A percentile compares a stretch with the other conserved stretches of the same genome.
These are phyloP conservation scores for Rhea americana DNA, from an alignment of 2,113 vertebrate species.

Conservation along the genomic window DNA sequence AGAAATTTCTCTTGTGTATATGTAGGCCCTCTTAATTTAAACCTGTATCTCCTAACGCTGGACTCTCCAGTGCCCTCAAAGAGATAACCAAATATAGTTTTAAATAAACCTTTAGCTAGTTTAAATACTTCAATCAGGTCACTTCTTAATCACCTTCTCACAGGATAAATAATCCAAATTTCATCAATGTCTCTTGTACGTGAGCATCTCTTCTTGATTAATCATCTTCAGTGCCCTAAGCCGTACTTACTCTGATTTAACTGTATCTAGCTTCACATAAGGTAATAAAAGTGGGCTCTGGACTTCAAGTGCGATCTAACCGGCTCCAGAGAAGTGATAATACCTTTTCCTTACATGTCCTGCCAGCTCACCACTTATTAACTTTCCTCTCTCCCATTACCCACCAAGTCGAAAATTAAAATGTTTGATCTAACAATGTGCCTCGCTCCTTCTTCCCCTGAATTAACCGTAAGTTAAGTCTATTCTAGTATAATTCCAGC, in stretches of 20 bases:
- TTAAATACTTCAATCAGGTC: constrained; percentile 10
- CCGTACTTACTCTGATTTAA: constrained; percentile 11
- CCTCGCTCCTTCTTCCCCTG: background rate
- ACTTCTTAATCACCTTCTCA: background rate
- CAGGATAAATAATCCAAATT: constrained; percentile 40
- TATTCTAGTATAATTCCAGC: background rate
- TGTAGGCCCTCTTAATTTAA: background rate
- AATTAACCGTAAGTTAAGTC: background rate
- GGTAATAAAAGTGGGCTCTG: background rate
- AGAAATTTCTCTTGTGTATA: background rate
- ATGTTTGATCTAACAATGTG: background rate
- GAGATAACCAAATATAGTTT: constrained; percentile 2
- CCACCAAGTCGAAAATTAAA: constrained; percentile 15
- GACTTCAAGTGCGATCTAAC: background rate
- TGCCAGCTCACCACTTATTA: background rate
- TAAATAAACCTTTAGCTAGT: constrained; percentile 15
- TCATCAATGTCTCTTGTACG: background rate
- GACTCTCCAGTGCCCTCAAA: background rate
- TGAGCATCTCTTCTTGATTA: constrained; percentile 9
- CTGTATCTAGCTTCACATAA: background rate
- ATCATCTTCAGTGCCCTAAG: constrained; percentile 3
- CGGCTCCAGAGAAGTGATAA: background rate
- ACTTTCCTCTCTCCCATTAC: background rate
- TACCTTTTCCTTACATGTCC: background rate
- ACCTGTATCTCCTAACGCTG: background rate